Evolutionary conservation across 2,888 invertebrate species (phyloP).

Genomic region (Prostheceraeus crozeri): DNA sequence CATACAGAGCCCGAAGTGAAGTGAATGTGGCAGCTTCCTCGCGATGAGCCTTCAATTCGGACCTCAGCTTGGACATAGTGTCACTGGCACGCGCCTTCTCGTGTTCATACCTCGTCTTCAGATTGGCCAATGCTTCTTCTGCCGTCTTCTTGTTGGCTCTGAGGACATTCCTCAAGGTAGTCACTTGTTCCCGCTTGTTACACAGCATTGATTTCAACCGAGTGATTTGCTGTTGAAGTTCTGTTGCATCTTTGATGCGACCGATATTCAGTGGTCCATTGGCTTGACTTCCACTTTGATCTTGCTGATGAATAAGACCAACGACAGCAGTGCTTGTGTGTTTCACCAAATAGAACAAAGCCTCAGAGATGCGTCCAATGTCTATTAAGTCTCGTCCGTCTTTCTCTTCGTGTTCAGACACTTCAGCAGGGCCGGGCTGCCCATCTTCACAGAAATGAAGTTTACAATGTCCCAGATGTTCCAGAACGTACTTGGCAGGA

Average conservation of each 20-base stretch:
- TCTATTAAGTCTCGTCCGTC: neutral
- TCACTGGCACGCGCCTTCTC: constrained; percentile 95
- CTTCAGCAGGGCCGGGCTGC: neutral
- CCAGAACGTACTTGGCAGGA: neutral
- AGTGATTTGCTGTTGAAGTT: constrained; percentile 76
- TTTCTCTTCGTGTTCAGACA: neutral
- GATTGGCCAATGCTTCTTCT: constrained; percentile 88
- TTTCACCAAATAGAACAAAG: neutral
- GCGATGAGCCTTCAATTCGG: constrained; percentile 86
- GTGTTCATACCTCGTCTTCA: constrained; percentile 96
- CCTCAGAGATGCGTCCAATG: no score
- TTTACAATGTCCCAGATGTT: no score
- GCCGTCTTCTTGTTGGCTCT: constrained; percentile 98
- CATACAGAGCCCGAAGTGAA: constrained; percentile 97
- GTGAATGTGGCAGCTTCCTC: constrained; percentile 94
- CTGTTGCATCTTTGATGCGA: constrained; percentile 58
- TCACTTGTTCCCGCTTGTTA: constrained; percentile 94
- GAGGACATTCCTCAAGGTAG: constrained; percentile 87
- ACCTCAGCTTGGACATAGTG: constrained; percentile 88
- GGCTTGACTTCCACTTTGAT: neutral
- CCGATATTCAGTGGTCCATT: neutral
- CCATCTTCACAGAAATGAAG: no score
- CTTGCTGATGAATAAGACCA: neutral
- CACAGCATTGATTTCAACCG: constrained; percentile 84
- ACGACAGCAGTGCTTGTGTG: neutral